Percentiles rank a stretch among this genome's conserved stretches.
These are phyloP conservation scores for Epizoanthus illoricatus DNA, from an alignment of 92 coral and sea anemone genomes.

Conservation along the genomic window DNA sequence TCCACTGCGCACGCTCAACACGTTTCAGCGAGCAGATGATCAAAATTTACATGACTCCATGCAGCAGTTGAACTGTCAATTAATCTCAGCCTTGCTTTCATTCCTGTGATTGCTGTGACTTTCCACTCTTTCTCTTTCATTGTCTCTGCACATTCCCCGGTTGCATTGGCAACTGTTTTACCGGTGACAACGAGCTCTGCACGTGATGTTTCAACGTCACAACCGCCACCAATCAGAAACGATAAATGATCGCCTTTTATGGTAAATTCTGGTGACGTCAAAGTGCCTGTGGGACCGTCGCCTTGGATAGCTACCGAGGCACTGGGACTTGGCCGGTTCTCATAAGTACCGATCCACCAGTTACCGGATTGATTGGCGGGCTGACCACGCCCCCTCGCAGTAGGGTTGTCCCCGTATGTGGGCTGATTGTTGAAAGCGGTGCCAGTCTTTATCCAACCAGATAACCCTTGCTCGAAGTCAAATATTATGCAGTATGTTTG, in stretches of 20 bases:
- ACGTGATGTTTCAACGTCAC: not conserved
- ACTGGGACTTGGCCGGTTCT: conserved; percentile 13
- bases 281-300: conserved; percentile 16
- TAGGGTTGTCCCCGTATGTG: conserved; percentile 34
- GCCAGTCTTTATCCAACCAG: conserved; percentile 21
- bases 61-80: not conserved
- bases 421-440: conserved; percentile 32
- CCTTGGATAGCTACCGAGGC: conserved; percentile 4
- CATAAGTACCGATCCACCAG: conserved; percentile 36
- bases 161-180: conserved; percentile 4
- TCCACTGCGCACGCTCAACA: not conserved
- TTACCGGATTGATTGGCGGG: conserved; percentile 21
- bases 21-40: conserved; percentile 20
- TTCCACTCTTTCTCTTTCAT: conserved; percentile 27
- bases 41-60: conserved; percentile 25
- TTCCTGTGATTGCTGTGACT: not conserved
- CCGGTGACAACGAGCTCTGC: conserved; percentile 28
- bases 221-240: conserved; percentile 37
- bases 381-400: conserved; percentile 1
- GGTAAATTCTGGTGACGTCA: conserved; percentile 25
- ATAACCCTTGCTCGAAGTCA: conserved; percentile 19
- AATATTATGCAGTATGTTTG: conserved; percentile 19
- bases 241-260: conserved; percentile 22
- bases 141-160: conserved; percentile 19
- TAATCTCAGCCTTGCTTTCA: conserved; percentile 4